Conservation (phyloP, 2,888 invertebrate species). For the Agrochola circellaris region DNA sequence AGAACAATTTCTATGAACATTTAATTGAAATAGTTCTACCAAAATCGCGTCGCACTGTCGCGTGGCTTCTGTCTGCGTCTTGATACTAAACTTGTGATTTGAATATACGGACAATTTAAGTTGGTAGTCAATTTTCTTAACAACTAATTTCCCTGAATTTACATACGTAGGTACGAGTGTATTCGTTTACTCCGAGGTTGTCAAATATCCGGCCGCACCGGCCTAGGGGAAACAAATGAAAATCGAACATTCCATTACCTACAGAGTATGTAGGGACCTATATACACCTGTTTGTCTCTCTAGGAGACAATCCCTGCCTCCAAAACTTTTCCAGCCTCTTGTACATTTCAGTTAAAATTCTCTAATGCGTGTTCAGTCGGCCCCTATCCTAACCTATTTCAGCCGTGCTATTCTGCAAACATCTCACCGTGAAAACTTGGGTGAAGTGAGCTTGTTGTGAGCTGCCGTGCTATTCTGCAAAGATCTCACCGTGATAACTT, state of each 20-base stretch:
- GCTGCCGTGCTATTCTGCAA: no score
- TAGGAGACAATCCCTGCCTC: conserved; percentile 9
- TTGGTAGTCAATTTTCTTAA: neutral
- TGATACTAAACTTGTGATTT: neutral
- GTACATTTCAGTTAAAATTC: conserved; percentile 39
- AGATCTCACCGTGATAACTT: no score
- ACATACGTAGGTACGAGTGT: conserved; percentile 2
- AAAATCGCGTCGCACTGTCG: no score
- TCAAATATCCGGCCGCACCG: conserved; percentile 61
- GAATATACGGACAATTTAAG: neutral
- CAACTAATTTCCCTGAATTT: neutral
- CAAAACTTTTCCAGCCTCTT: conserved; percentile 36
- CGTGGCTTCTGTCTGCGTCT: no score
- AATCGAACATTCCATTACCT: conserved; percentile 43
- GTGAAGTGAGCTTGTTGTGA: no score
- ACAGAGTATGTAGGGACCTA: neutral
- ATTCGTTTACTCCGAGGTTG: conserved; percentile 25
- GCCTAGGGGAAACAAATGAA: conserved; percentile 34
- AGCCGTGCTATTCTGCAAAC: no score
- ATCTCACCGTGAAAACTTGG: no score
- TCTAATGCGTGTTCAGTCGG: conserved; percentile 49
- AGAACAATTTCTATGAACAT: no score
- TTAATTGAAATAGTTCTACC: no score
- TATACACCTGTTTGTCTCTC: conserved; percentile 2
- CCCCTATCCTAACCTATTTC: conserved; percentile 45